Base-by-base conservation (phyloP, 2,797 vertebrate genomes). In the Phylloscopus collybita region DNA sequence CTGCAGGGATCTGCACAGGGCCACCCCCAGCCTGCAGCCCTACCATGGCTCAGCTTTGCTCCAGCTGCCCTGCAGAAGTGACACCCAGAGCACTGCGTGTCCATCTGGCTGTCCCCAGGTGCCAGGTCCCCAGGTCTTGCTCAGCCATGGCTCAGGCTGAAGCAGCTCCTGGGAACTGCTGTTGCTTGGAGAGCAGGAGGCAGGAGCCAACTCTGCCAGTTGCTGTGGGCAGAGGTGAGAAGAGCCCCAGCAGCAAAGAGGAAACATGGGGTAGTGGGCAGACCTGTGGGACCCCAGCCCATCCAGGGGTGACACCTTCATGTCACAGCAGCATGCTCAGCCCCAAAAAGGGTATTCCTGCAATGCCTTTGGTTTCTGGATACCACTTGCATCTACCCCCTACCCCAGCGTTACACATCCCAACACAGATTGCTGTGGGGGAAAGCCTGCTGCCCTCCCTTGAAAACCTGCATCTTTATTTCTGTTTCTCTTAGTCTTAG, bases 391-490 rank as follows among this genome's bases (percentile, higher is more conserved):
- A 67, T 6, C 64, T 34, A 10, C 25, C 40, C 60, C 49, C 40
- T 29, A 3, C 8, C 22, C 2, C 0, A 12, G 59, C 19, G 11
- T 4, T 2, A 1, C 9, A 5, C 7, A 7, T n/a, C 67, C 67
- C 88, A 18, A 29, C 38, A 65, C 53, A 40, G 51, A 57, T 29
- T 71, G 57, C 57, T 42, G 50, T 20, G 2, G 6, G 10, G 9
- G 17, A 32, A 87, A 30, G 16, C 36, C 22, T 1, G 0, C 38
- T 9, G 4, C 1, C 2, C 56, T 88, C n/a, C 57, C 32, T 25
- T 22, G 21, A 66, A 61, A 81, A 72, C 50, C 18, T 44, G 27
- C 17, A 5, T 25, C 49, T 75, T 73, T 47, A 40, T 60, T 89
- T 72, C 51, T n/a, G 10, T 54, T 80, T 47, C 83, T 84, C 59